Evolutionary conservation across 2,888 invertebrate species (phyloP).

Genomic region (Adelphocoris suturalis): DNA sequence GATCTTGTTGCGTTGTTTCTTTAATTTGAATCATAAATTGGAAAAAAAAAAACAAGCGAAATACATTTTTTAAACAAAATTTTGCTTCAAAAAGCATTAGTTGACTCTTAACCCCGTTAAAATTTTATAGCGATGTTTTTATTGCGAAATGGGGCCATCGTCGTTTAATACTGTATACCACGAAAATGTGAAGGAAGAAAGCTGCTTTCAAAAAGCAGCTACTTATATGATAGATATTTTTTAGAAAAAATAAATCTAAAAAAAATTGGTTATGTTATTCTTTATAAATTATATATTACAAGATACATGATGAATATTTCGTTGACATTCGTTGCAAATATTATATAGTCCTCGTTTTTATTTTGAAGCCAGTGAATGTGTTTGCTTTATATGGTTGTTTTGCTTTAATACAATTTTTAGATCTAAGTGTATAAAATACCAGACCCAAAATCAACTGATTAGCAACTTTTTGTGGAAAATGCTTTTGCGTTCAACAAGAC

Average conservation of each 20-base stretch:
- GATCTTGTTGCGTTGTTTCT: slow-evolving; percentile 59
- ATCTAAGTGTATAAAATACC: too few relatives aligned
- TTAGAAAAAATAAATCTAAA: slow-evolving; percentile 60
- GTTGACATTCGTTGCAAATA: slow-evolving; percentile 52
- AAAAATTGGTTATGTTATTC: slow-evolving; percentile 69
- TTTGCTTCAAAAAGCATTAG: slow-evolving; percentile 26
- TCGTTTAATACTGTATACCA: slow-evolving; percentile 60
- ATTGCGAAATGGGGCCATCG: slow-evolving; percentile 49
- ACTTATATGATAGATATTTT: slow-evolving; percentile 63
- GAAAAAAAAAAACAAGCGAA: background rate
- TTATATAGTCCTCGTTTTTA: slow-evolving; percentile 44
- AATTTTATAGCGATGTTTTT: slow-evolving; percentile 34
- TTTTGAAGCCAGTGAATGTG: slow-evolving; percentile 28
- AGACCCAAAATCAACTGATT: too few relatives aligned
- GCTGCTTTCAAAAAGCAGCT: slow-evolving; percentile 68
- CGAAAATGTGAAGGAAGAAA: slow-evolving; percentile 55
- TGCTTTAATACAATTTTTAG: too few relatives aligned
- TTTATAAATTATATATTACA: slow-evolving; percentile 68
- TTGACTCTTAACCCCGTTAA: slow-evolving; percentile 43
- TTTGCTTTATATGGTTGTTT: background rate
- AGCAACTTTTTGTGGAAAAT: too few relatives aligned
- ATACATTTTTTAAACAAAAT: background rate
- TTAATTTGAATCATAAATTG: slow-evolving; percentile 38
- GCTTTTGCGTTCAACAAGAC: too few relatives aligned
- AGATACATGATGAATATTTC: slow-evolving; percentile 52